Base-by-base conservation (phyloP, 2,113 vertebrate genomes). In the Ceyx margarethae region DNA sequence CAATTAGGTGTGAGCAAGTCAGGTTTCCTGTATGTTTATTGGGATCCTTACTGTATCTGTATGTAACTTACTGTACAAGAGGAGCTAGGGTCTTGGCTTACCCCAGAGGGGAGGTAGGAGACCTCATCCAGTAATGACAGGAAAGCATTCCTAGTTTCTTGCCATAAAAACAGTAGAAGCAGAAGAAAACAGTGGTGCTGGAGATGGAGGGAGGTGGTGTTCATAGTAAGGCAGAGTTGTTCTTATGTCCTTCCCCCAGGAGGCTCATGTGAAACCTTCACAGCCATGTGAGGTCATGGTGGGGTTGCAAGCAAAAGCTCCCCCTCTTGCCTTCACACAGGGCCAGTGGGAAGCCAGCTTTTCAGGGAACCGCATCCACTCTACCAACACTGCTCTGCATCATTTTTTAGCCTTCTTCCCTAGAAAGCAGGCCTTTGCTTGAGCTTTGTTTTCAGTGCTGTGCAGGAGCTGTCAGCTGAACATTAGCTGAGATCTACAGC, bases 131-230 rank as follows among this genome's bases (percentile, higher is more conserved):
- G 29, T 35, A 72, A 31, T 17, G 29, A 31, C 48, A 90, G 58
- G 28, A 66, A 87, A 85, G 25, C n/a, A 26, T 75, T 71, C 92
- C 10, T 2, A 92, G 60, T 29, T 87, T 76, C 64, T 71, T 83
- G 42, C 40, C 5, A 2, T 68, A 83, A 66, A 35, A 87, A 13
- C 42, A 26, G 53, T 50, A 37, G 26, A 72, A 67, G 53, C 40
- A 50, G 33, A 72, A 67, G 26, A 80, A 66, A 82, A 31, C 20
- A 72, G 15, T 13, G 5, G 15, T 65, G 50, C n/a, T 20, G 20
- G 33, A 81, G 40, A 58, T 57, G 48, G 60, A 64, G 40, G n/a
- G 35, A 87, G 29, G 14, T 57, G 51, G 15, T 56, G n/a, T 28
- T 92, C n/a, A 5, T 16, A 42, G 26, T 35, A 74, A 72, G 31